Evolutionary conservation across 2,113 vertebrate genomes (phyloP).

Genomic region (Petrocephalus microphthalmus): DNA sequence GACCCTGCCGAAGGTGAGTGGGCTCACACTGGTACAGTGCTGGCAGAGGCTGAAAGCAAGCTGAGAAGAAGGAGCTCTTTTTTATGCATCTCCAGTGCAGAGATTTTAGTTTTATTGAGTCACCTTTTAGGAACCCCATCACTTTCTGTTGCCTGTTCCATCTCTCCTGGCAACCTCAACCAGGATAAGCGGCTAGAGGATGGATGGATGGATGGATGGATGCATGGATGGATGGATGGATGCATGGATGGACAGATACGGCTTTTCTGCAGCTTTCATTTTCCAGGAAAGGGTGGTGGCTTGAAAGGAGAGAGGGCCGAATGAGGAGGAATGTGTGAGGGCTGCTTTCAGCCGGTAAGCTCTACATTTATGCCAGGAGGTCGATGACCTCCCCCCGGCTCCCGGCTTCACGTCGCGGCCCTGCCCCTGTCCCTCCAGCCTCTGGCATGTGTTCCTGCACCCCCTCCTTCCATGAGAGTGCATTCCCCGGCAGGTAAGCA

Average conservation of each 20-base stretch:
- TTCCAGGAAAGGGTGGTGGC: background rate
- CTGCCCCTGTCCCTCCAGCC: conserved; percentile 37
- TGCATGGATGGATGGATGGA: background rate
- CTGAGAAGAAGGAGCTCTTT: background rate
- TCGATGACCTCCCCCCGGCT: conserved; percentile 44
- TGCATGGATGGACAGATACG: too few species aligned
- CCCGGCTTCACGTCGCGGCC: conserved; percentile 45
- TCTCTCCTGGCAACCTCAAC: background rate
- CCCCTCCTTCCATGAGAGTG: conserved; percentile 23
- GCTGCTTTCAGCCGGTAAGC: conserved; percentile 42
- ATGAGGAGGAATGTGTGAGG: too few species aligned
- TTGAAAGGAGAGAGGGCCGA: background rate
- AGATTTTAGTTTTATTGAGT: background rate
- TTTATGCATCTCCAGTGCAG: conserved; percentile 39
- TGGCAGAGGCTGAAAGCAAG: conserved; percentile 20
- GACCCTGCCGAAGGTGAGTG: conserved; percentile 33
- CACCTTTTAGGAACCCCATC: background rate
- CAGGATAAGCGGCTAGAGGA: background rate
- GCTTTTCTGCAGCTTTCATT: background rate
- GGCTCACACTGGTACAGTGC: conserved; percentile 26
- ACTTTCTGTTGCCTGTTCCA: background rate
- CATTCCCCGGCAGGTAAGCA: background rate
- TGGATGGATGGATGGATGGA: background rate
- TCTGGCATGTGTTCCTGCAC: background rate
- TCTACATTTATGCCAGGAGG: conserved; percentile 46